Evolutionary conservation across 2,797 vertebrate species (phyloP), one percentile per base, ranked within the genome.

Genomic region (Bovichtus diacanthus): DNA sequence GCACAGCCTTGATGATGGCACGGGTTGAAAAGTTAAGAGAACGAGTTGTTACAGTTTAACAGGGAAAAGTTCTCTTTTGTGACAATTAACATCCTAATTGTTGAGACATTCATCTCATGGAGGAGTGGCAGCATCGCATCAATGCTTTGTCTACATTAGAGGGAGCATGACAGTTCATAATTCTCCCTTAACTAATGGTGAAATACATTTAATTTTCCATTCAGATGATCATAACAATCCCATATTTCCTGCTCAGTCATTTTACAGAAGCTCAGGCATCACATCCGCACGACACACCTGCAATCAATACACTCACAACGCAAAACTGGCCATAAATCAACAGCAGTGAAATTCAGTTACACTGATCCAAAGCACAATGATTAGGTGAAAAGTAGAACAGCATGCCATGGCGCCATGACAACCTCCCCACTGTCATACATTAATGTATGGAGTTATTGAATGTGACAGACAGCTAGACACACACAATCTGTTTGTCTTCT

Each of bases 381-480:
- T 58, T 31, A 51, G 58, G 64, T 41, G 59, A 34, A 51, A 55
- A 41, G 39, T 56, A 61, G 65, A 46, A 16, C 39, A 49, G 12
- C 8, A 5, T 23, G 53, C 10, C 51, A 23, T 0, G 25, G 38
- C 11, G 2, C 76, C 69, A 47, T 73, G 59, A 56, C 43, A 78
- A 70, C 51, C 4, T 1, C n/a, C 15, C 6, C 12, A 31, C 18
- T 31, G 23, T 62, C 41, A 47, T 12, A 29, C 47, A 16, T 50
- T 27, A 59, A 76, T 73, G 49, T 78, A 79, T 71, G 73, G 58
- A 36, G 59, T 50, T 69, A 84, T 3, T 75, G 74, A 75, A 65
- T 59, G 54, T 62, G 69, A 73, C 74, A 55, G 77, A 76, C 75
- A 79, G 75, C 27, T 8, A 71, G 72, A 83, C 76, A 74, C 54